Percentiles rank a stretch among this genome's conserved stretches.
phyloP scores from a whole-genome alignment of 2,797 vertebrate genomes.

The Crocodylus rhombifer region DNA sequence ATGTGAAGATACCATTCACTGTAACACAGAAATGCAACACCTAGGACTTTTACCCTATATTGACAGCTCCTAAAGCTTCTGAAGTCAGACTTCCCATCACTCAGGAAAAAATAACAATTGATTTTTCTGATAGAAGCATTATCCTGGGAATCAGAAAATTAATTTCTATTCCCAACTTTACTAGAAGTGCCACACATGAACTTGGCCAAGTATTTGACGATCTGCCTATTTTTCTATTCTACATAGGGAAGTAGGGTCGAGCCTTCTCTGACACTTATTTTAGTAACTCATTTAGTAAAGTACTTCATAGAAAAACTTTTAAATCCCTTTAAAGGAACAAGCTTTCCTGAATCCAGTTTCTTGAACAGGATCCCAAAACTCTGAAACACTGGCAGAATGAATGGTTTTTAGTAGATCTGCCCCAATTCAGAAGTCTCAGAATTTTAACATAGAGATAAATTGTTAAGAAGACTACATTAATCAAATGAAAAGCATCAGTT shows the following conservation, averaged over 20 bases:
- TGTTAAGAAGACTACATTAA: no score
- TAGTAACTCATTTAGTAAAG: neutral
- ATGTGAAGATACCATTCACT: neutral
- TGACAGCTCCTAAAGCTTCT: neutral
- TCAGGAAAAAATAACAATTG: neutral
- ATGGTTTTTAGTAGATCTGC: neutral
- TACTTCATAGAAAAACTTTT: neutral
- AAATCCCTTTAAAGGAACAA: neutral
- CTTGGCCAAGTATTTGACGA: neutral
- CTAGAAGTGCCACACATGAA: neutral
- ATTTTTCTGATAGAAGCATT: neutral
- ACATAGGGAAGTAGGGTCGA: neutral
- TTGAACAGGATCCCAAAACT: neutral
- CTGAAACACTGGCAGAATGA: neutral
- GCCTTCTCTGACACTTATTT: neutral
- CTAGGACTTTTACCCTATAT: no score
- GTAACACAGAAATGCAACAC: neutral
- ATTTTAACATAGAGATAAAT: no score
- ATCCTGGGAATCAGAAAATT: neutral
- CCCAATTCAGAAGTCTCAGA: neutral
- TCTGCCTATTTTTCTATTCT: neutral
- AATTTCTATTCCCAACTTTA: neutral
- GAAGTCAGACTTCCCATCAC: neutral
- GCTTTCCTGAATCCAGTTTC: neutral
- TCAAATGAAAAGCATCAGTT: neutral